Evolutionary conservation across 2,888 invertebrate genomes (phyloP).

Genomic region (Spisula subtruncata): DNA sequence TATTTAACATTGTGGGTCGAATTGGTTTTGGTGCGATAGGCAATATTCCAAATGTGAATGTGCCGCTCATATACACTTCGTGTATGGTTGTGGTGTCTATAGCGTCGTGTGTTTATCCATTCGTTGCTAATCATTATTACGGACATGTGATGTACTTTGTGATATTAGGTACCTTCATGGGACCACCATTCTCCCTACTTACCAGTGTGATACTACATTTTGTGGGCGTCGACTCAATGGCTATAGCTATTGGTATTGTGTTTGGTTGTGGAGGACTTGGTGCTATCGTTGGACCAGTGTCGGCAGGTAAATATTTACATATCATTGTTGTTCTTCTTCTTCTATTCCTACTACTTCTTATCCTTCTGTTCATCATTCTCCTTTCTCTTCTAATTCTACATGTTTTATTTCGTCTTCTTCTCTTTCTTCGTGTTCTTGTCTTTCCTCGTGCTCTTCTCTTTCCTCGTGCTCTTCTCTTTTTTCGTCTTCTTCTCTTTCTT

Average conservation of each 20-base stretch:
- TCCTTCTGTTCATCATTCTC: too few species aligned
- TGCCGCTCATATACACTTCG: constrained; percentile 43
- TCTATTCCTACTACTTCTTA: too few species aligned
- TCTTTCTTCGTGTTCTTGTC: too few species aligned
- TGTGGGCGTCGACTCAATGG: constrained; percentile 38
- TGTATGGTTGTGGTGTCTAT: constrained; percentile 40
- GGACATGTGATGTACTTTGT: constrained; percentile 40
- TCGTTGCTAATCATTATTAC: constrained; percentile 32
- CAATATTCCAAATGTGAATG: constrained; percentile 52
- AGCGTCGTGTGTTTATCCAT: constrained; percentile 39
- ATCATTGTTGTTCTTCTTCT: too few species aligned
- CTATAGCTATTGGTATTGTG: constrained; percentile 34
- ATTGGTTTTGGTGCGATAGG: constrained; percentile 46
- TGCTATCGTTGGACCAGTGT: constrained; percentile 45
- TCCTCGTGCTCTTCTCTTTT: too few species aligned
- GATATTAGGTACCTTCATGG: constrained; percentile 38
- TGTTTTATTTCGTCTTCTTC: too few species aligned
- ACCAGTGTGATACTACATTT: constrained; percentile 38
- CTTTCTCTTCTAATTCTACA: too few species aligned
- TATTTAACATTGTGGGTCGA: constrained; percentile 45
- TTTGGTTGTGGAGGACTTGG: constrained; percentile 47
- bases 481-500: too few species aligned
- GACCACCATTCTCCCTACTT: constrained; percentile 31
- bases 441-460: too few species aligned
- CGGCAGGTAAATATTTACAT: constrained; percentile 39